Conservation (phyloP, 2,888 invertebrate species). For the Calameuta idolon region DNA sequence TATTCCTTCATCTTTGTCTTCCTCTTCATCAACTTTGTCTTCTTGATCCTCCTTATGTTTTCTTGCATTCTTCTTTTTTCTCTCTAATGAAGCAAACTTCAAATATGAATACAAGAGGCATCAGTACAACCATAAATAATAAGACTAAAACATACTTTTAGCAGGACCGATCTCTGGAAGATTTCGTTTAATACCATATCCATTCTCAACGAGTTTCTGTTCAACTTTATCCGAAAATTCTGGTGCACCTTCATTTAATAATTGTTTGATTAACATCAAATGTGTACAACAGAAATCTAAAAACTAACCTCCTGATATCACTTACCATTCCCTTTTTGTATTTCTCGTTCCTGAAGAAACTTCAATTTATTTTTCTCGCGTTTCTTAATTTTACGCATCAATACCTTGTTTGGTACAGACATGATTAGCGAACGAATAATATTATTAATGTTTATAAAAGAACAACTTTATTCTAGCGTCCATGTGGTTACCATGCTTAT, state of each 20-base stretch:
- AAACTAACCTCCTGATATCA: conserved; percentile 20
- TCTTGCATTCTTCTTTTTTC: conserved; percentile 38
- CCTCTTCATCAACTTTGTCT: conserved; percentile 53
- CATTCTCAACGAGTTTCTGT: conserved; percentile 16
- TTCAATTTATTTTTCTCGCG: conserved; percentile 79
- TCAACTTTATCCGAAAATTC: conserved; percentile 7
- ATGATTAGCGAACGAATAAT: conserved; percentile 53
- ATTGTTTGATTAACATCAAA: conserved; percentile 12
- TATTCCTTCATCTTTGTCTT: conserved; percentile 57
- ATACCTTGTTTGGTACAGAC: conserved; percentile 78
- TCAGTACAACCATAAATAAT: conserved; percentile 8
- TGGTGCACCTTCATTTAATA: background rate
- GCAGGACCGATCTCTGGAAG: conserved; percentile 30
- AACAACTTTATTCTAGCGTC: background rate
- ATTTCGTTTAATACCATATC: conserved; percentile 34
- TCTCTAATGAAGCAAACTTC: conserved; percentile 8
- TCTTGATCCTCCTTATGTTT: conserved; percentile 51
- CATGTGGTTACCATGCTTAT: background rate
- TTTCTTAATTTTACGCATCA: conserved; percentile 83
- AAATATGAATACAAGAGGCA: conserved; percentile 15
- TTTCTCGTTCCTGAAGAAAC: conserved; percentile 72
- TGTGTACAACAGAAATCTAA: background rate
- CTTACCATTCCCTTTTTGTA: conserved; percentile 54
- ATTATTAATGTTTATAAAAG: background rate
- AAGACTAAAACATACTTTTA: conserved; percentile 40